A percentile compares a stretch with the other conserved stretches of the same genome.
Conservation (phyloP, 2,888 invertebrate genomes). For the Aspidapion aeneum region DNA sequence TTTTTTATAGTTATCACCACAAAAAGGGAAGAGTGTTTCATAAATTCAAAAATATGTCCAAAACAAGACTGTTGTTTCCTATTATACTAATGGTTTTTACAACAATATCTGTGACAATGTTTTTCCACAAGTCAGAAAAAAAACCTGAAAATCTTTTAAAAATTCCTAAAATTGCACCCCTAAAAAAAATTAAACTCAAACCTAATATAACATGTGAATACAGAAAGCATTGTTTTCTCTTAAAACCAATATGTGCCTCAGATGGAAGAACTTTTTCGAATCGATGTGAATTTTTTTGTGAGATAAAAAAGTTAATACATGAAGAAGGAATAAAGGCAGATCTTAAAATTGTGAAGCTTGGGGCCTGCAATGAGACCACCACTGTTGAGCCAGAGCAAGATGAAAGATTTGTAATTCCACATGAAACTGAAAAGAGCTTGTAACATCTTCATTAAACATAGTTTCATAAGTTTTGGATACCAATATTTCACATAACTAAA, state of each 20-base stretch:
- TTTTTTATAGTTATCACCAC: no score
- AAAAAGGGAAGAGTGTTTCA: no score
- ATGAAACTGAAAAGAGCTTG: no score
- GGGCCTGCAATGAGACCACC: not conserved
- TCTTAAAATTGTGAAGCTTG: not conserved
- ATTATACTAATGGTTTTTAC: not conserved
- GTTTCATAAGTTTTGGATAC: no score
- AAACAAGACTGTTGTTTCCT: not conserved
- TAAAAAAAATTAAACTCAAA: not conserved
- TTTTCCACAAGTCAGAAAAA: not conserved
- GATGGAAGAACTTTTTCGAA: slow-evolving; percentile 5
- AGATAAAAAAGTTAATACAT: slow-evolving; percentile 21
- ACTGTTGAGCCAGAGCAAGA: not conserved
- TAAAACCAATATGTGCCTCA: slow-evolving; percentile 7
- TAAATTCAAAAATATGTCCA: not conserved
- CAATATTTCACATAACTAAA: no score
- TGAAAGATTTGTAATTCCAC: not conserved
- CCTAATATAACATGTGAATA: not conserved
- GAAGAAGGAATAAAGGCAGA: not conserved
- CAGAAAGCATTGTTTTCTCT: not conserved
- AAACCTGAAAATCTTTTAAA: not conserved
- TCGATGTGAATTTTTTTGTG: slow-evolving; percentile 4
- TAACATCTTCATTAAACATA: no score
- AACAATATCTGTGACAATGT: not conserved
- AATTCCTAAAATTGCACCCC: not conserved